Evolutionary conservation across 2,888 invertebrate genomes (phyloP), one percentile per base, ranked within the genome.

Genomic region (Polyploca ridens): DNA sequence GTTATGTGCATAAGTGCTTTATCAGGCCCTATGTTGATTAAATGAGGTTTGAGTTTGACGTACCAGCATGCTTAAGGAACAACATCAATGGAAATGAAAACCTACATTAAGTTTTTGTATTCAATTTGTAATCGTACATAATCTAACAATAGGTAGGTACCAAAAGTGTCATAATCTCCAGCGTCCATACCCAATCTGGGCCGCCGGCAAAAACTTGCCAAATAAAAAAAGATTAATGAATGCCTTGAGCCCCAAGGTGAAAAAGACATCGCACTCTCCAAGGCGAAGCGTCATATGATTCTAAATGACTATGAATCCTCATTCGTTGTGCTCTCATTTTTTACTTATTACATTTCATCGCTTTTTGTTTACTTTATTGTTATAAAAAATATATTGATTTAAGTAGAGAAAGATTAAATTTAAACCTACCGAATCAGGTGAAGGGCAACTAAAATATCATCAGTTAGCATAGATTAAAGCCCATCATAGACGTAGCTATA

Each of bases 221-320:
- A 71, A 75, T 76, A 78, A 83, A 80, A 79, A 82, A 69, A 73
- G 62, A 72, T 61, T 61, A 27, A 61, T 76, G 73, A 73, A 74
- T 73, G 73, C 87, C 88, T 87, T 86, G 87, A 81, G 74, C 68
- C 64, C 66, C 73, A 75, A 87, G 84, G 86, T 80, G 76, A 86
- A 75, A 82, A 72, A 86, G 81, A 84, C 83, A 81, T 84, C 75
- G 79, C 76, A 75, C 77, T 81, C 72, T 66, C 73, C 85, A 87
- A 87, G 86, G 86, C 74, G 63, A 75, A 58, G 33, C 33, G 61
- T 61, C 61, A 61, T 61, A 61, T 61, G 41, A 61, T 59, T 35
- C 19, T 16, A 54, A 54, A n/a, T 49, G 7, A 49, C 7, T 49
- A 46, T 46, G 38, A 49, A 49, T 49, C 49, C 49, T 16, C 49